These are phyloP conservation scores for Rynchops niger DNA, from an alignment of 2,113 vertebrate species.

Conservation along the genomic window DNA sequence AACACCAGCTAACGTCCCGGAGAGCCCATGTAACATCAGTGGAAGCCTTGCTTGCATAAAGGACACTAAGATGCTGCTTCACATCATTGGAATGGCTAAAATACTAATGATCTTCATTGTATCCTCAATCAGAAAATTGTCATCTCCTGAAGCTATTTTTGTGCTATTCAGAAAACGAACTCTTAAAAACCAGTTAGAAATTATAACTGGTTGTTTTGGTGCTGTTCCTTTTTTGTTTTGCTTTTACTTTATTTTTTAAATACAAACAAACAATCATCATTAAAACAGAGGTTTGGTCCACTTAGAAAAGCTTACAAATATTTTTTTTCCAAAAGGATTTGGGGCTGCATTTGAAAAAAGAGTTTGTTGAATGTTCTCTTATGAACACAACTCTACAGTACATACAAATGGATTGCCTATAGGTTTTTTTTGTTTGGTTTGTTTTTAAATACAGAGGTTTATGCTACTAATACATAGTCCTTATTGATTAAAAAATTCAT, in stretches of 20 bases:
- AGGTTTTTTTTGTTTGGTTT: not conserved
- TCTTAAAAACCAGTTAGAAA: not conserved
- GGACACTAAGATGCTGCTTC: not conserved
- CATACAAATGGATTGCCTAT: not conserved
- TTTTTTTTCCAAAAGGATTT: constrained; percentile 19
- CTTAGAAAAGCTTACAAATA: not conserved
- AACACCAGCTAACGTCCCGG: not conserved
- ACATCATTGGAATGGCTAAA: not conserved
- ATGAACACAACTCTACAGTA: not conserved
- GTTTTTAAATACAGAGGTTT: not conserved
- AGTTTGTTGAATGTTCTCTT: not conserved
- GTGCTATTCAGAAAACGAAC: not conserved
- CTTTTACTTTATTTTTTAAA: not conserved
- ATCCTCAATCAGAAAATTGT: not conserved
- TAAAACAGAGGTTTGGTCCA: not conserved
- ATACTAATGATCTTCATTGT: not conserved
- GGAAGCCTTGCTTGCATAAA: not conserved
- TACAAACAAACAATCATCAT: not conserved
- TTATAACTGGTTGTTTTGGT: not conserved
- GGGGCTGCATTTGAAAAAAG: not conserved
- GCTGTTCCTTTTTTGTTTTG: not conserved
- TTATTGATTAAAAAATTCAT: not conserved
- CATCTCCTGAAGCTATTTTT: not conserved
- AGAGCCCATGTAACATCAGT: not conserved
- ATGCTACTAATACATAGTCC: not conserved